Conservation (phyloP, 2,888 invertebrate species). For the Philonicus albiceps region DNA sequence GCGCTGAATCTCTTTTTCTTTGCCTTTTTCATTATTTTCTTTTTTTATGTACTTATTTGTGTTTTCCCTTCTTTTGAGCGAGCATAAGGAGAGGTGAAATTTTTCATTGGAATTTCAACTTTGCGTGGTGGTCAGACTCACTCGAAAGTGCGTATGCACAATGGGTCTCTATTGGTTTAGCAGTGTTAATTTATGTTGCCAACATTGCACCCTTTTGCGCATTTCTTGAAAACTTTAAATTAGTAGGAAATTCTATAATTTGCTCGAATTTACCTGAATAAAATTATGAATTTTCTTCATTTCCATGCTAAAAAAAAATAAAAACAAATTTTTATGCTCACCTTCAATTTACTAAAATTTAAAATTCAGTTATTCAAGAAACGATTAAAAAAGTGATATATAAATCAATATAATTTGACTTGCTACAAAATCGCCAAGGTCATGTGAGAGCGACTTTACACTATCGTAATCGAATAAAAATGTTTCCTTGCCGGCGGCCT, state of each 20-base stretch:
- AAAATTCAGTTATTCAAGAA: neutral
- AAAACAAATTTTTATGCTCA: neutral
- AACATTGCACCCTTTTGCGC: neutral
- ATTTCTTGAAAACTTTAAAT: neutral
- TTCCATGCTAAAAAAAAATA: too few species aligned
- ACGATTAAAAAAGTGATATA: neutral
- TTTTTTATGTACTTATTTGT: neutral
- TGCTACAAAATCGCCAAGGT: neutral
- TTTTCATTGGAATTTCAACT: neutral
- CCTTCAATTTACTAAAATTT: neutral
- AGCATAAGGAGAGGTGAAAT: neutral
- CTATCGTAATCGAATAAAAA: neutral
- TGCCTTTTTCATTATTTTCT: neutral
- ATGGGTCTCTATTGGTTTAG: too few species aligned
- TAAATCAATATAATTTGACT: neutral
- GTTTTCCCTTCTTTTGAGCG: neutral
- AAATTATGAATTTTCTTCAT: neutral
- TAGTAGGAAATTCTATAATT: neutral
- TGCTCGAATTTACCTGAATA: neutral
- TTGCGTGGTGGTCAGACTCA: neutral
- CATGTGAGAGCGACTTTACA: neutral
- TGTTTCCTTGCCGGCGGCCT: neutral
- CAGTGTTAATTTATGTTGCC: neutral
- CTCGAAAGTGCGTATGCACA: neutral
- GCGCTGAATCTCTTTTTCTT: neutral